phyloP scores from a whole-genome alignment of 1,140 invertebrate species.

The Whitmania pigra region DNA sequence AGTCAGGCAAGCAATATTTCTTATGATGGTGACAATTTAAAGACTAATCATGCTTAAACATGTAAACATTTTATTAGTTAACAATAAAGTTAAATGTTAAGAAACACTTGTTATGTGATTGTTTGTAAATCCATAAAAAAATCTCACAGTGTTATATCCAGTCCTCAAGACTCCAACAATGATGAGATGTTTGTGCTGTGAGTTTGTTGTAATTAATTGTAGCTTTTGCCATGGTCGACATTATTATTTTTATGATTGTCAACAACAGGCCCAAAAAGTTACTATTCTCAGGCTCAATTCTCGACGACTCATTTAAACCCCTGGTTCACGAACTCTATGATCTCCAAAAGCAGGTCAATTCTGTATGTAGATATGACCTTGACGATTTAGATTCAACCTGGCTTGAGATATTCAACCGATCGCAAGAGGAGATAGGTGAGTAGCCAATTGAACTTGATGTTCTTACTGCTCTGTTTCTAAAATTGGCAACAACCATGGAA shows the following conservation, averaged over 20 bases:
- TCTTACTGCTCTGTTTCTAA: too few species aligned
- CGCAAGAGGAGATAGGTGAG: slow-evolving; percentile 55
- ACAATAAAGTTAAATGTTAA: too few species aligned
- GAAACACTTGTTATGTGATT: too few species aligned
- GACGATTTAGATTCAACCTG: slow-evolving; percentile 84
- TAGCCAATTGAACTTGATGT: not conserved
- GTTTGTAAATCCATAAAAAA: too few species aligned
- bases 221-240: not conserved
- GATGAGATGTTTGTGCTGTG: not conserved
- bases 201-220: not conserved
- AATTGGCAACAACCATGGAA: too few species aligned
- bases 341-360: slow-evolving; percentile 70
- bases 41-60: too few species aligned
- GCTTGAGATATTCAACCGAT: slow-evolving; percentile 72
- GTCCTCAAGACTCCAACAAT: too few species aligned
- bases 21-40: not conserved
- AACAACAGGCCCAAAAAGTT: slow-evolving; percentile 69
- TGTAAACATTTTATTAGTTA: too few species aligned
- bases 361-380: slow-evolving; percentile 83
- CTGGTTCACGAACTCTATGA: slow-evolving; percentile 73
- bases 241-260: not conserved
- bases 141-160: too few species aligned
- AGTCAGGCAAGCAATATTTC: not conserved
- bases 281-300: slow-evolving; percentile 59
- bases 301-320: slow-evolving; percentile 69